Evolutionary conservation across 1,140 invertebrate species (phyloP), one percentile per base, ranked within the genome.

Genomic region (Batillaria attramentaria): DNA sequence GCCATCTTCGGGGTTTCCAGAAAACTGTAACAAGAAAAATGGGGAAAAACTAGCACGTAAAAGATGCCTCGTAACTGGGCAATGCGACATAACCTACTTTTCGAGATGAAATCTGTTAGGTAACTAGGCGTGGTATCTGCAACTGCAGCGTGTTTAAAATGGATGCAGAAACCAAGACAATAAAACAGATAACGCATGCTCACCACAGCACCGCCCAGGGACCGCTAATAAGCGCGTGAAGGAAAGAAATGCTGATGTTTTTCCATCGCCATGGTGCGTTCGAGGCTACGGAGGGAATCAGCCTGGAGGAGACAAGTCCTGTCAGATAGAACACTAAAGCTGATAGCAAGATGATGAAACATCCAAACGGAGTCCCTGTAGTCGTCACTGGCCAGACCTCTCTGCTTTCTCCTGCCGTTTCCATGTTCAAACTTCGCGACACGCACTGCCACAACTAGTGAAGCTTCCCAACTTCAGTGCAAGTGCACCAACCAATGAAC

Each of bases 201-300:
- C 84, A 91, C 90, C 89, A 89, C 28, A 84, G 46, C 28, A 87
- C 74, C 20, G 88, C 82, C 80, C 91, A 88, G 66, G 85, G 81
- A 18, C 91, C 90, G 72, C 89, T 91, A n/a, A 92, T 85, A 8
- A 87, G n/a, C 10, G 91, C 91, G 84, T 92, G 92, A 50, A 91
- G 78, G 16, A 92, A 88, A 20, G 91, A 92, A 41, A 89, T 88
- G 3, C 86, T 84, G 39, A 89, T 91, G 81, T 92, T 92, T 81
- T 90, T 90, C 91, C 91, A 92, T 85, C 91, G 91, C 92, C 92
- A 92, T 13, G 69, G 20, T 42, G 83, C 78, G 43, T 86, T 83
- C 10, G 72, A 41, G 28, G 85, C 87, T 42, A 69, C 54, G 41
- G 35, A 31, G 10, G 81, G 83, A 39, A 39, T 79, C 16, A 77